phyloP scores from a whole-genome alignment of 2,888 invertebrate species.

The Dolomedes plantarius region DNA sequence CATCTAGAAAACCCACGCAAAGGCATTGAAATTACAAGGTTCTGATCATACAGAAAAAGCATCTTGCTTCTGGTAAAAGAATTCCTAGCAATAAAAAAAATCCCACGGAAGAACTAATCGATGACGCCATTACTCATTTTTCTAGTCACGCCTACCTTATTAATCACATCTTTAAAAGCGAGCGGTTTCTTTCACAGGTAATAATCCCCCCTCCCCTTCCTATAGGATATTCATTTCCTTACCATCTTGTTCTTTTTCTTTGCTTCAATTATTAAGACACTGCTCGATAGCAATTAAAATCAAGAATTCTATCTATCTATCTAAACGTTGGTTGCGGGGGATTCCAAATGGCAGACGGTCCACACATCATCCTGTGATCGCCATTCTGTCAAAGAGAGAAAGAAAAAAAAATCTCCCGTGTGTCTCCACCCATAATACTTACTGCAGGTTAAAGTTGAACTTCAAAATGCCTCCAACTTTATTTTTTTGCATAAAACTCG shows the following conservation, averaged over 20 bases:
- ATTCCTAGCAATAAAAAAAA: background rate
- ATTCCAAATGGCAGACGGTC: constrained; percentile 11
- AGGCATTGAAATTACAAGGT: background rate
- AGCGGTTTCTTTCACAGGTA: constrained; percentile 58
- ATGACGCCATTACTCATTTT: constrained; percentile 70
- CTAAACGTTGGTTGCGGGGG: constrained; percentile 25
- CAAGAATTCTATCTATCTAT: constrained; percentile 51
- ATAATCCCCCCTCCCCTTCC: background rate
- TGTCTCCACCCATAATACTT: constrained; percentile 55
- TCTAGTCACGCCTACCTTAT: constrained; percentile 65
- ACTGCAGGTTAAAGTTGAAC: constrained; percentile 7
- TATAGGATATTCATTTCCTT: constrained; percentile 2
- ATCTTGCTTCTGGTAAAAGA: background rate
- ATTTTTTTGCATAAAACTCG: background rate
- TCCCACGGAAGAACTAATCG: constrained; percentile 56
- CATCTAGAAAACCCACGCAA: background rate
- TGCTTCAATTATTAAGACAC: constrained; percentile 15
- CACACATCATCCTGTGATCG: constrained; percentile 49
- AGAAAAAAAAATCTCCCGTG: too few species aligned
- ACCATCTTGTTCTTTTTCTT: constrained; percentile 1
- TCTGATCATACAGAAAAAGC: background rate
- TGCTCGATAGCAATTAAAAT: constrained; percentile 65
- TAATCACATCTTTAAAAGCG: constrained; percentile 66
- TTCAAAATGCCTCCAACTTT: constrained; percentile 9
- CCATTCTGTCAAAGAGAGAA: constrained; percentile 41